Base-by-base conservation (phyloP, 2,797 vertebrate genomes). In the Stomatorhinus walkeri region DNA sequence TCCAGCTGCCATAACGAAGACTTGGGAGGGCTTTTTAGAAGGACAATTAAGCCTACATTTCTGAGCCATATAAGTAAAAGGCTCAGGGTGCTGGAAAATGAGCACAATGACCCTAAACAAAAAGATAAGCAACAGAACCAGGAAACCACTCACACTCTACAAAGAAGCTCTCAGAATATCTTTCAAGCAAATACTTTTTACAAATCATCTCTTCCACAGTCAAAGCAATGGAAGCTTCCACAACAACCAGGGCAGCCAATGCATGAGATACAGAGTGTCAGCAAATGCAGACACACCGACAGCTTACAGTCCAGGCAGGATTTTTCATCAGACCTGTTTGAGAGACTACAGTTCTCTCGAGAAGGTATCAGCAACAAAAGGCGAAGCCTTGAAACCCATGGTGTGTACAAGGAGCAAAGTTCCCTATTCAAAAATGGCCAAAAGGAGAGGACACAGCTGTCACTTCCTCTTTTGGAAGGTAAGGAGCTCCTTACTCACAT, bases 161-260 rank as follows among this genome's bases (percentile, higher is more conserved):
- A 96, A 92, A 96, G 94, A 93, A 92, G 93, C 52, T 95, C 96
- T 14, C 97, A 96, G 93, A 97, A 89, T 92, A 96, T 88, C 92
- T 97, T 99, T 91, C 97, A 99, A 94, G 96, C 96, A 89, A 97
- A 98, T 94, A 97, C 96, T 0, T 94, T 97, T 91, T 97, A 97
- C 22, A 96, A 95, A 0, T 94, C 97, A 91, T 96, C 97, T 9
- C 95, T 97, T 90, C 95, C 96, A 24, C 97, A 99, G 91, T 94
- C 96, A 92, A 97, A 98, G 93, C 98, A 97, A 92, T 97, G 88
- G 88, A 89, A 85, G 48, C 10, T 95, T 94, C 95, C 95, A 91
- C 96, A 96, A 94, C 97, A 97, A 93, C 96, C 96, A 92, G 95
- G 94, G 24, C 97, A 97, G 93, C 95, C 96, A 89, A 94, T 95